Evolutionary conservation across 2,888 invertebrate species (phyloP).

Genomic region (Sinhomidia bicolor): DNA sequence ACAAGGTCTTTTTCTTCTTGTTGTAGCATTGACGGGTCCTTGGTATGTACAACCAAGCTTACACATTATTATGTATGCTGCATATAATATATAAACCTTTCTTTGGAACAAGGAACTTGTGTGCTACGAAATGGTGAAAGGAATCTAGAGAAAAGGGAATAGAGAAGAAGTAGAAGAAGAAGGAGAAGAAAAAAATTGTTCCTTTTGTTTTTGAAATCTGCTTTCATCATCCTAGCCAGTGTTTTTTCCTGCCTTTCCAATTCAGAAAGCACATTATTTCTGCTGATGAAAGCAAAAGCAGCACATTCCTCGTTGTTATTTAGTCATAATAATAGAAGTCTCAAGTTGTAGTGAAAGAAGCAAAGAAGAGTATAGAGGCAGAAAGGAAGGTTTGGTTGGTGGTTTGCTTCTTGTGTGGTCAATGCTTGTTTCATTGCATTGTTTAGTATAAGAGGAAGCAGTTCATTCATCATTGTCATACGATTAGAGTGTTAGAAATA

Average conservation of each 20-base stretch:
- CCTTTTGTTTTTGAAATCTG: constrained; percentile 54
- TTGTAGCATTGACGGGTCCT: constrained; percentile 2
- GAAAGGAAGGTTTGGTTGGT: background rate
- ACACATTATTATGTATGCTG: background rate
- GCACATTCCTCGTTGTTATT: background rate
- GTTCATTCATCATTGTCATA: constrained; percentile 66
- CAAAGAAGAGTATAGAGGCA: background rate
- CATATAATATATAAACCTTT: background rate
- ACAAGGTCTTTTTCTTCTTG: background rate
- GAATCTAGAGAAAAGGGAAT: background rate
- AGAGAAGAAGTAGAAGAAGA: too few relatives aligned
- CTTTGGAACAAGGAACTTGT: background rate
- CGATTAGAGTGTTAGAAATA: too few relatives aligned
- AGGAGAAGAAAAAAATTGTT: constrained; percentile 36
- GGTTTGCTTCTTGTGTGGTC: constrained; percentile 55
- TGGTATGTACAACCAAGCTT: background rate
- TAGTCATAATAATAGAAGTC: constrained; percentile 12
- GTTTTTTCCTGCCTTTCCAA: constrained; percentile 42
- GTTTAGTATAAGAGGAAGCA: constrained; percentile 21
- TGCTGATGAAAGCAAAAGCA: background rate
- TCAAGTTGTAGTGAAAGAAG: background rate
- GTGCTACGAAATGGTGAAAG: constrained; percentile 11
- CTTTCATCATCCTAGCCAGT: constrained; percentile 12
- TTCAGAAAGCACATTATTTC: constrained; percentile 19
- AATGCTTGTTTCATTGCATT: constrained; percentile 37